A percentile compares a stretch with the other conserved stretches of the same genome.
Conservation (phyloP, 2,113 vertebrate species). For the Bolborhynchus lineola region DNA sequence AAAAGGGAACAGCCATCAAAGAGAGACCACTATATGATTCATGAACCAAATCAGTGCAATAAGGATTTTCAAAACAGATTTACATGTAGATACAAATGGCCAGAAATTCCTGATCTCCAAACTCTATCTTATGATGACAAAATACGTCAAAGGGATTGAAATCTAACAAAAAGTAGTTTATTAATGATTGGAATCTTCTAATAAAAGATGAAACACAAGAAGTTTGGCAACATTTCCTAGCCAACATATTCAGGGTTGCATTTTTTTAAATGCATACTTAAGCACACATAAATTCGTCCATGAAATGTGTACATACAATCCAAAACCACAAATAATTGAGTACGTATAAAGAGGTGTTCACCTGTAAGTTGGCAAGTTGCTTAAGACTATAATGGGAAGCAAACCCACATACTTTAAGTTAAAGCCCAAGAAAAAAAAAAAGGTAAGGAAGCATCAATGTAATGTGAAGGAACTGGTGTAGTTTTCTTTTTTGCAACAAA, state of each 20-base stretch:
- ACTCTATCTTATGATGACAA: background rate
- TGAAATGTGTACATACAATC: rapidly evolving
- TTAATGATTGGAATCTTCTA: background rate
- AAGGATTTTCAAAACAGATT: background rate
- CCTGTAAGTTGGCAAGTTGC: background rate
- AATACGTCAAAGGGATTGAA: background rate
- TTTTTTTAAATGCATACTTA: background rate
- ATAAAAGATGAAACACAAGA: background rate
- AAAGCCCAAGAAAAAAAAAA: background rate
- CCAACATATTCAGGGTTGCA: background rate
- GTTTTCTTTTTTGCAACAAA: background rate
- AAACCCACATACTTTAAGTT: background rate
- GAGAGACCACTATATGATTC: background rate
- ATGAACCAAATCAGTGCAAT: background rate
- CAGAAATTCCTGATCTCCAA: background rate
- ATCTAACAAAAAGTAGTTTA: background rate
- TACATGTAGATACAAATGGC: background rate
- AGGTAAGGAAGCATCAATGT: background rate
- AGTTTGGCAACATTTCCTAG: background rate
- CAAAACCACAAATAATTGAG: background rate
- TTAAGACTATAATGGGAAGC: background rate
- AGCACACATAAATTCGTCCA: background rate
- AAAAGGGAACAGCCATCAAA: background rate
- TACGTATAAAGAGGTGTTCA: background rate
- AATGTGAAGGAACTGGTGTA: background rate